phyloP scores from a whole-genome alignment of 1,140 invertebrate species.

The Apolygus lucorum region DNA sequence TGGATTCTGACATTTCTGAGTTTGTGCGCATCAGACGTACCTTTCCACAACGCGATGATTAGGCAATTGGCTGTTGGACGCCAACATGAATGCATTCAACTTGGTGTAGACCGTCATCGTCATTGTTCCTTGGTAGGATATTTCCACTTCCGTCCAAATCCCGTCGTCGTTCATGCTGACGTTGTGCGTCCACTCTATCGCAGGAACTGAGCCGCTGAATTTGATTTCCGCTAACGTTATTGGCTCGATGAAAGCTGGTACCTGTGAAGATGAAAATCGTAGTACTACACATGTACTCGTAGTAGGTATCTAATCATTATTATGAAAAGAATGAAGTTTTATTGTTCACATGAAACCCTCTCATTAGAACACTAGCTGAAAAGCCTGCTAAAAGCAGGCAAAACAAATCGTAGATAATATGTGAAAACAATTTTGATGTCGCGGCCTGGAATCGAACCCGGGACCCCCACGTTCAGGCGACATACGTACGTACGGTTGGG shows the following conservation, averaged over 20 bases:
- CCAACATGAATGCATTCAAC: conserved; percentile 60
- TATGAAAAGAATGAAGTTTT: not conserved
- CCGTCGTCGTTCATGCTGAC: conserved; percentile 67
- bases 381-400: too few relatives aligned
- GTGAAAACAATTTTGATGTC: too few relatives aligned
- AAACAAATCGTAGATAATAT: too few relatives aligned
- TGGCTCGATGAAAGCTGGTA: conserved; percentile 83
- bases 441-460: too few relatives aligned
- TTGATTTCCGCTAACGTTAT: conserved; percentile 66
- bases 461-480: too few relatives aligned
- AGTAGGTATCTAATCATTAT: not conserved
- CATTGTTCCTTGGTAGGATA: conserved; percentile 80
- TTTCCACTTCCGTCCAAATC: conserved; percentile 85
- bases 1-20: too few relatives aligned
- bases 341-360: not conserved
- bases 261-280: conserved; percentile 38
- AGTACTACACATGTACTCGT: not conserved
- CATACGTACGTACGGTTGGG: too few relatives aligned
- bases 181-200: conserved; percentile 62
- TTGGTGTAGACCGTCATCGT: conserved; percentile 91
- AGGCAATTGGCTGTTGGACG: conserved; percentile 6
- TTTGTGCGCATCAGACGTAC: too few relatives aligned
- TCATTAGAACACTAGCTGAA: too few relatives aligned
- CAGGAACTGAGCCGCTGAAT: conserved; percentile 64
- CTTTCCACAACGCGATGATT: not conserved